Conservation (phyloP, 2,888 invertebrate species). For the Epistrophe grossulariae region DNA sequence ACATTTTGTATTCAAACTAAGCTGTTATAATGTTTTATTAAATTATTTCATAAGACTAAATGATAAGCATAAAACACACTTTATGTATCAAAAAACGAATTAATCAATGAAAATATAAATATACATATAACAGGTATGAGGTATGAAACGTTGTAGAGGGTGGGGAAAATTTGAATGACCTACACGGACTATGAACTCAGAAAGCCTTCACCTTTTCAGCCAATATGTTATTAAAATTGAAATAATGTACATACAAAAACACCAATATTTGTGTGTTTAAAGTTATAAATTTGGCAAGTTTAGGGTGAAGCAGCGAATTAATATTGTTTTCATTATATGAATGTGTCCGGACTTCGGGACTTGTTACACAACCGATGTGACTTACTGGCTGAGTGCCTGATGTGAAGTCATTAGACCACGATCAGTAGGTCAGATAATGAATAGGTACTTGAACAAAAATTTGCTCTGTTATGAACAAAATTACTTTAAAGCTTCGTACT, state of each 20-base stretch:
- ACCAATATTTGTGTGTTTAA: background rate
- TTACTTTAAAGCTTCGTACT: background rate
- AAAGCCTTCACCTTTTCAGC: background rate
- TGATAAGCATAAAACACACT: too few relatives aligned
- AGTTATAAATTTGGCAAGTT: background rate
- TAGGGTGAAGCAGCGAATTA: background rate
- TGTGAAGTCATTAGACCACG: slow-evolving; percentile 71
- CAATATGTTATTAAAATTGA: background rate
- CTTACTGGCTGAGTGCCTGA: slow-evolving; percentile 47
- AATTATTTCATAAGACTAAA: too few relatives aligned
- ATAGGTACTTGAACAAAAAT: slow-evolving; percentile 34
- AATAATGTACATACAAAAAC: background rate
- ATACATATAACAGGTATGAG: too few relatives aligned
- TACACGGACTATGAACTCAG: too few relatives aligned
- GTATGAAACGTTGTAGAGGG: too few relatives aligned
- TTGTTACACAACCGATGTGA: slow-evolving; percentile 49
- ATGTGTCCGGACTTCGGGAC: slow-evolving; percentile 35
- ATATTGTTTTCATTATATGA: slow-evolving; percentile 1
- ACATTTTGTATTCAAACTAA: too few relatives aligned
- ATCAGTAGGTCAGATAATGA: slow-evolving; percentile 69
- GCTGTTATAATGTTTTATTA: too few relatives aligned
- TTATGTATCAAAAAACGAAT: too few relatives aligned
- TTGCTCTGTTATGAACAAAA: slow-evolving; percentile 38
- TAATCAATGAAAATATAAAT: too few relatives aligned
- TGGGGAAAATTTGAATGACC: too few relatives aligned